Conservation (phyloP, 2,888 invertebrate species). For the Eupithecia abbreviata region DNA sequence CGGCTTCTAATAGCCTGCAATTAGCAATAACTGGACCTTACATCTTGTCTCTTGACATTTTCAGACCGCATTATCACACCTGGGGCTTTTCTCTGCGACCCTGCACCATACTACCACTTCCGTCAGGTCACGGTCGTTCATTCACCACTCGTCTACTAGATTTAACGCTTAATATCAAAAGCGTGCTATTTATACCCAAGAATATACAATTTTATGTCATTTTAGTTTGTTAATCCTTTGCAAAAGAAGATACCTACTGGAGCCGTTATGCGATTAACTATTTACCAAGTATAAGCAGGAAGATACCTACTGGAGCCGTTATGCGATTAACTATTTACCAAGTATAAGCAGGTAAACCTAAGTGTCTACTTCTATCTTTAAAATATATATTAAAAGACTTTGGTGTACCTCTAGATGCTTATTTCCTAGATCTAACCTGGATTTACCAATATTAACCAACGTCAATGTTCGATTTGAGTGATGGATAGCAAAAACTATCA, state of each 20-base stretch:
- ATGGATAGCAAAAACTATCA: constrained; percentile 39
- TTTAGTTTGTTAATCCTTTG: not conserved
- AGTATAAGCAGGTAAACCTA: too few relatives aligned
- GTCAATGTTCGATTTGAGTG: constrained; percentile 27
- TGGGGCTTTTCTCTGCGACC: constrained; percentile 65
- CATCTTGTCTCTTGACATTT: constrained; percentile 71
- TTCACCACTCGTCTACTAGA: constrained; percentile 19
- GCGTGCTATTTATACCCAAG: not conserved
- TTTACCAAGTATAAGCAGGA: too few relatives aligned
- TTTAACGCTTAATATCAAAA: not conserved
- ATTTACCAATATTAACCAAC: constrained; percentile 8
- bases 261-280: too few relatives aligned
- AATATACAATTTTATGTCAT: not conserved
- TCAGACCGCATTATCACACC: constrained; percentile 60
- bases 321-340: too few relatives aligned
- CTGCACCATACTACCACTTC: constrained; percentile 68
- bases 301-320: too few relatives aligned
- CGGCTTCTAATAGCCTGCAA: constrained; percentile 21
- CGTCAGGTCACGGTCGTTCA: constrained; percentile 60
- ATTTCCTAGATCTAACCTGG: not conserved
- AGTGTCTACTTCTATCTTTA: not conserved
- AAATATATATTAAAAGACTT: not conserved
- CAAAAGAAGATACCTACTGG: too few relatives aligned
- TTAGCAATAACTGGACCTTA: constrained; percentile 33
- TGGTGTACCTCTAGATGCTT: not conserved